Evolutionary conservation across 2,113 vertebrate species (phyloP), one percentile per base, ranked within the genome.

Genomic region (Halcyon senegalensis): DNA sequence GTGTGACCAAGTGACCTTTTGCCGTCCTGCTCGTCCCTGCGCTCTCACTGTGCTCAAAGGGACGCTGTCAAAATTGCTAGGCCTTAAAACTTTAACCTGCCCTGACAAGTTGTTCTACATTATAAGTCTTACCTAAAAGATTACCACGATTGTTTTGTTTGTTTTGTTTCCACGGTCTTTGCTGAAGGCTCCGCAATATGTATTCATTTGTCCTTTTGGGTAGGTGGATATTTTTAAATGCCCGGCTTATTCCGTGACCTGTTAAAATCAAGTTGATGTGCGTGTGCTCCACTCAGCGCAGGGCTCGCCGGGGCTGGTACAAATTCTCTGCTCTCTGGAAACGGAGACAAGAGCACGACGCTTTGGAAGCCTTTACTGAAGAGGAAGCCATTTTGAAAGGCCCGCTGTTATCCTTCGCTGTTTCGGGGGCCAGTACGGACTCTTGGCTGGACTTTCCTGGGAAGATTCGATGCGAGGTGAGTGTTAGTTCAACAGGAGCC

Each of bases 1-100:
- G 73, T 93, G 93, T 92, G 90, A 95, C 90, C 96, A 96, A 96
- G 89, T 96, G 94, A 97, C 78, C 96, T 95, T 97, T 97, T 70
- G 94, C 82, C 85, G 93, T 97, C 86, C 93, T 90, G 74, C 74
- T 94, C 76, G 69, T 96, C 93, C 91, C 95, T 91, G 68, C 72
- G 89, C 94, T 96, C 93, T 94, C 88, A 37, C 88, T 94, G 68
- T 74, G 95, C 97, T 97, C 97, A 91, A 16, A 97, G 93, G 96
- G 92, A 97, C 75, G 56, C 92, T 97, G 97, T 95, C 94, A 96
- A 93, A 93, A 94, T 96, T 96, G 87, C 95, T 97, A 95, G 90
- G 64, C 55, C 81, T 97, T 97, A 92, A 97, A 97, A 96, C 93
- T 97, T 95, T 89, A 97, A 97, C 75, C 55, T 15, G 43, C 92